A percentile compares a stretch with the other conserved stretches of the same genome.
Conservation (phyloP, 2,888 invertebrate species). For the Aleiodes alternator region DNA sequence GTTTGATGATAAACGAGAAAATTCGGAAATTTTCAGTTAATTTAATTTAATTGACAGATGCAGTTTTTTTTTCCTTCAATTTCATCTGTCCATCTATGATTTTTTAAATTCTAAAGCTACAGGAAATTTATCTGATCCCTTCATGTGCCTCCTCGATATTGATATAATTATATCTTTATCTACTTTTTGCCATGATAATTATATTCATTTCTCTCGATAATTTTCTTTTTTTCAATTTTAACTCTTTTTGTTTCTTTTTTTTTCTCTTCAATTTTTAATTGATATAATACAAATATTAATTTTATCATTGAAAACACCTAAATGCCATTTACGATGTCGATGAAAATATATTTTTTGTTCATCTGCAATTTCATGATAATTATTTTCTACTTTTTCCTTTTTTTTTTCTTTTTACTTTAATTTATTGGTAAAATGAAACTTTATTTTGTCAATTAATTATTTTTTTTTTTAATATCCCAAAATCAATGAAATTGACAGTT, state of each 20-base stretch:
- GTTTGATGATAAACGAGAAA: constrained; percentile 10
- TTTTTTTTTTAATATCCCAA: not conserved
- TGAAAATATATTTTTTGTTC: constrained; percentile 28
- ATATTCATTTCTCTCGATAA: constrained; percentile 16
- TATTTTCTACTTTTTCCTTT: not conserved
- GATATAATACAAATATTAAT: constrained; percentile 52
- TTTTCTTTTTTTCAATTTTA: not conserved
- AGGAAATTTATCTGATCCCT: constrained; percentile 43
- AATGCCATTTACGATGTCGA: constrained; percentile 48
- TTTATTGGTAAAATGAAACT: constrained; percentile 47
- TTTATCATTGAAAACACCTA: constrained; percentile 48
- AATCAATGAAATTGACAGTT: not conserved
- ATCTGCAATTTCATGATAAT: constrained; percentile 27
- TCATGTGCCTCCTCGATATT: constrained; percentile 43
- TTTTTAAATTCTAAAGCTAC: constrained; percentile 15
- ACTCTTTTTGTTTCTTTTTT: constrained; percentile 1
- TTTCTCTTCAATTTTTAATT: constrained; percentile 44
- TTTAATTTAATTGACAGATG: not conserved
- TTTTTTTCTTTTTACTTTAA: not conserved
- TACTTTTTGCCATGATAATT: constrained; percentile 6
- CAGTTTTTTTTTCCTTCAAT: not conserved
- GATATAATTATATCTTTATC: constrained; percentile 10
- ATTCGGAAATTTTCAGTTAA: not conserved
- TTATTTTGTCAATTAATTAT: constrained; percentile 21
- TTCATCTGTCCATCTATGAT: not conserved